Percentiles rank a stretch among this genome's conserved stretches.
Evolutionary conservation across 2,888 invertebrate genomes (phyloP).

Genomic region (Nowickia ferox): DNA sequence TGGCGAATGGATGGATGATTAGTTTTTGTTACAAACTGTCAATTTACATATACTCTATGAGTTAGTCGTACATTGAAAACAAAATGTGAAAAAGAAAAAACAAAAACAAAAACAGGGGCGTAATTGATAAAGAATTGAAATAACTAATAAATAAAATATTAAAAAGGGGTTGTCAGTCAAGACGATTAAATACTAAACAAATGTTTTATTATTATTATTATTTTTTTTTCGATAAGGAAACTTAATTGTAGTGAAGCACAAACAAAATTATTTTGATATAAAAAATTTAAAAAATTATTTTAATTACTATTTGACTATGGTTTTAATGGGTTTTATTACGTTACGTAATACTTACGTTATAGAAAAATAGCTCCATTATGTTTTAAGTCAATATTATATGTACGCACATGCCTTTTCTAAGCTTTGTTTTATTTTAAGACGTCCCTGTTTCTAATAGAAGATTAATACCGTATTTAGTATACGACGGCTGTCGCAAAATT

Average conservation of each 20-base stretch:
- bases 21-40: constrained; percentile 65
- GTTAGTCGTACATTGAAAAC: background rate
- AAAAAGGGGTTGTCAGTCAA: background rate
- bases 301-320: too few species aligned
- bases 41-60: constrained; percentile 30
- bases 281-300: too few species aligned
- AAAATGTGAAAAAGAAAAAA: constrained; percentile 18
- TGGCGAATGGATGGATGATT: constrained; percentile 58
- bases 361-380: too few species aligned
- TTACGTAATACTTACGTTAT: too few species aligned
- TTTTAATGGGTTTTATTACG: too few species aligned
- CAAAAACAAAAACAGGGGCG: constrained; percentile 54
- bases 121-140: constrained; percentile 31
- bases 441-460: constrained; percentile 21
- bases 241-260: too few species aligned
- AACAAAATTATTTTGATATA: too few species aligned
- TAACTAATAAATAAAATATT: background rate
- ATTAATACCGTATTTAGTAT: constrained; percentile 38
- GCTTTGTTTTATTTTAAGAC: constrained; percentile 4
- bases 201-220: background rate
- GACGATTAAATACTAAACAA: background rate
- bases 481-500: too few species aligned
- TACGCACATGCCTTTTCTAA: too few species aligned
- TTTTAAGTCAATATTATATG: too few species aligned
- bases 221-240: background rate